Base-by-base conservation (phyloP, 2,888 invertebrate genomes). In the Chesias legatella region DNA sequence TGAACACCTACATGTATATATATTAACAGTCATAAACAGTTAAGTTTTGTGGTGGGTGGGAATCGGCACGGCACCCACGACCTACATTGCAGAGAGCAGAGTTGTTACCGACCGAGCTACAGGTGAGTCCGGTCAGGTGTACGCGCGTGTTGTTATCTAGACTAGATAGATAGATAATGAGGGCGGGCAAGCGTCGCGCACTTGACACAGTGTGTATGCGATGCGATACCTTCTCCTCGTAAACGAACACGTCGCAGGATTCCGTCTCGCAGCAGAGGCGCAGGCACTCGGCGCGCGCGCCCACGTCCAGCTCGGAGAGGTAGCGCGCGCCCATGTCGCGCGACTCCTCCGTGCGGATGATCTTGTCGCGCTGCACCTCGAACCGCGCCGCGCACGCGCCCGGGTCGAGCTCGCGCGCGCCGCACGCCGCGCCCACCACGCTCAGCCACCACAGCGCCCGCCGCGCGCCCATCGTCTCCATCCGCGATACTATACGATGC, bases 271-370 rank as follows among this genome's bases (percentile, higher is more conserved):
- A 97, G 84, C 97, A 97, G 50, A 95, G 90, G 34, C 93, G 90
- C 65, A 96, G 89, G 72, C 97, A 97, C 72, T 96, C 95, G 60
- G 92, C 91, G 55, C 94, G 91, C 35, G 94, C 91, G 56, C 93
- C 92, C 65, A 96, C 89, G 75, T 96, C 95, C 51, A 94, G 91
- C 74, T 95, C 96, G 69, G 94, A 95, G 31, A 97, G 85, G 81
- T 95, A 97, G 69, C 94, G 94, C 35, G 97, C 97, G 36, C 97
- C 97, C 91, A 96, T 92, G 34, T 93, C 92, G 64, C 93, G 92
- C 0, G 97, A 97, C 77, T 97, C 97, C 67, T 95, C 94, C 1
- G 96, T 96, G 64, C 95, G 91, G 67, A 97, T 97, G 63, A 97
- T 97, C 74, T 95, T 96, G 79, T 96, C 95, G 63, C 91, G 91